Conservation (phyloP, 2,888 invertebrate genomes). For the Caenorhabditis japonica region DNA sequence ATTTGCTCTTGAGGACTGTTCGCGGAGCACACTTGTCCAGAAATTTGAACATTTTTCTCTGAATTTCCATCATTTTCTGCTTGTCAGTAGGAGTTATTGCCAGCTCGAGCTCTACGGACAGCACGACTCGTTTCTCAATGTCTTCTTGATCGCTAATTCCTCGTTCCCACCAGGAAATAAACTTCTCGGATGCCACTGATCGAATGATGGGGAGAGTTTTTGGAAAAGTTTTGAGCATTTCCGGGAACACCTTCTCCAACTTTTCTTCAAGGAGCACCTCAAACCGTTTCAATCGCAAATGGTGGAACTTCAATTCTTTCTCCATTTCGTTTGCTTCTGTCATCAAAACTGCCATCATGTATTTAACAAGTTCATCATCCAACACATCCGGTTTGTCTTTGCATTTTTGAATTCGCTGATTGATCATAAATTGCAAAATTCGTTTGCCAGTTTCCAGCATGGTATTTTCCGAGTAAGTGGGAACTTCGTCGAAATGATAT, state of each 20-base stretch:
- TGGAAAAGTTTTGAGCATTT: background rate
- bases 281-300: background rate
- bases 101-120: background rate
- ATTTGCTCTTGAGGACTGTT: too few relatives aligned
- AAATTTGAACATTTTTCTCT: background rate
- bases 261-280: background rate
- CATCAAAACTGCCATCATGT: background rate
- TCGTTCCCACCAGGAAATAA: conserved; percentile 10
- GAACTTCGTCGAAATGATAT: conserved; percentile 1
- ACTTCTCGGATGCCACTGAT: background rate
- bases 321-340: conserved; percentile 4
- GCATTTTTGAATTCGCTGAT: background rate
- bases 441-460: background rate
- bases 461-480: conserved; percentile 17
- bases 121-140: background rate
- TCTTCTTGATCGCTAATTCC: background rate
- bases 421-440: conserved; percentile 9
- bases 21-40: background rate
- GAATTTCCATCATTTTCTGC: background rate
- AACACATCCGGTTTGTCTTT: background rate
- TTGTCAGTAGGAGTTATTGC: background rate
- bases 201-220: background rate
- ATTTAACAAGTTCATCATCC: conserved; percentile 13
- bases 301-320: background rate
- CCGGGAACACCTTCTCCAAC: background rate